These are phyloP conservation scores for Propithecus deckenii DNA, from an alignment of 2,797 vertebrate species.

Conservation along the genomic window DNA sequence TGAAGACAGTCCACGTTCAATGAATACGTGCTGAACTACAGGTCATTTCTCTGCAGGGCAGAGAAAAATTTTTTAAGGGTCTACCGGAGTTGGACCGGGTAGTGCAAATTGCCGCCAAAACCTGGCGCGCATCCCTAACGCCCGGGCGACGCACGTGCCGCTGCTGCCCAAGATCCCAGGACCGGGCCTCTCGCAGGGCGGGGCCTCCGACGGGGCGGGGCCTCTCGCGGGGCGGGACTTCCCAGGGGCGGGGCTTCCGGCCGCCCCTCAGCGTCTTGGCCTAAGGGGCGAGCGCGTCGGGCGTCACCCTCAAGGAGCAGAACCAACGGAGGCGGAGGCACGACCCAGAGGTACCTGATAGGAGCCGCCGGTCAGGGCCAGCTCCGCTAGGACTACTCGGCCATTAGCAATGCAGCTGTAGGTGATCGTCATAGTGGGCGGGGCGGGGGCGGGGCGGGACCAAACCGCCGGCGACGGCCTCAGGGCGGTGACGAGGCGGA, in stretches of 20 bases:
- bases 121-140: not conserved
- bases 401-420: constrained; percentile 74
- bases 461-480: not conserved
- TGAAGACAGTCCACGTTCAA: not conserved
- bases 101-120: not conserved
- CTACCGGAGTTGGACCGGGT: rapidly evolving
- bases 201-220: not conserved
- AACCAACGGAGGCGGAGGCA: not conserved
- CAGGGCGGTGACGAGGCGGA: not conserved
- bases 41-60: not conserved
- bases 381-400: constrained; percentile 59
- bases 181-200: not conserved
- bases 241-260: not conserved
- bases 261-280: not conserved
- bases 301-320: not conserved
- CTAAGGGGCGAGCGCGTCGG: not conserved
- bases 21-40: not conserved
- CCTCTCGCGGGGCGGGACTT: not conserved
- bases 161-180: rapidly evolving
- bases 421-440: constrained; percentile 50
- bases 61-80: not conserved
- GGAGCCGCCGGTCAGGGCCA: constrained; percentile 61
- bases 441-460: rapidly evolving
- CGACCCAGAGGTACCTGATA: constrained; percentile 51
- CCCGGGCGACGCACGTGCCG: not conserved